Conservation (phyloP, 2,113 vertebrate genomes). For the Hucho hucho region DNA sequence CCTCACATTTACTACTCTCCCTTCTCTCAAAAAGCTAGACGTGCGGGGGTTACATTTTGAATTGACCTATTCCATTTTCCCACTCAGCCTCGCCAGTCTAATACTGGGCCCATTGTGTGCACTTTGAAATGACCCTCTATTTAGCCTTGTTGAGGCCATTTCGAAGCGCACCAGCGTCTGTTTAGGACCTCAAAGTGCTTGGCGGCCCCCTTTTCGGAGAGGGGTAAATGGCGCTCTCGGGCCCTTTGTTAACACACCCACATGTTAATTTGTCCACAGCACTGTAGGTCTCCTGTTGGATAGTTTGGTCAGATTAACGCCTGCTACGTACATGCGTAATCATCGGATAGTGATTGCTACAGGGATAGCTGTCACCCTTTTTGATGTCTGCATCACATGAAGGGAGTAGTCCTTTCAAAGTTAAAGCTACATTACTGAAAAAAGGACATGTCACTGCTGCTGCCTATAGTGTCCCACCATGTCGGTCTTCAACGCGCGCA, state of each 20-base stretch:
- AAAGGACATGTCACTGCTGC: slow-evolving; percentile 23
- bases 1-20: slow-evolving; percentile 19
- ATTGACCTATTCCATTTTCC: not conserved
- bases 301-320: not conserved
- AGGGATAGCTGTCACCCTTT: slow-evolving; percentile 56
- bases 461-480: not conserved
- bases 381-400: slow-evolving; percentile 44
- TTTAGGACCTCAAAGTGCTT: slow-evolving; percentile 33
- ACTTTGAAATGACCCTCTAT: slow-evolving; percentile 24
- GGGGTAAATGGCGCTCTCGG: slow-evolving; percentile 30
- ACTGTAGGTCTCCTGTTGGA: no score
- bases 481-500: no score
- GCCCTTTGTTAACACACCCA: slow-evolving; percentile 26
- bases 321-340: not conserved
- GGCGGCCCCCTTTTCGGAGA: slow-evolving; percentile 30
- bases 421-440: slow-evolving; percentile 62
- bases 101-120: not conserved
- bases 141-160: slow-evolving; percentile 33
- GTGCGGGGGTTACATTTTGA: not conserved
- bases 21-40: slow-evolving; percentile 1
- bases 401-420: slow-evolving; percentile 63
- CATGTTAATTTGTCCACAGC: no score
- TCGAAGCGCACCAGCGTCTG: slow-evolving; percentile 9
- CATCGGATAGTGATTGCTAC: slow-evolving; percentile 61
- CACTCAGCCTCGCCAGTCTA: slow-evolving; percentile 18